These are phyloP conservation scores for Pelecanus crispus DNA, from an alignment of 2,113 vertebrate species.

Conservation along the genomic window DNA sequence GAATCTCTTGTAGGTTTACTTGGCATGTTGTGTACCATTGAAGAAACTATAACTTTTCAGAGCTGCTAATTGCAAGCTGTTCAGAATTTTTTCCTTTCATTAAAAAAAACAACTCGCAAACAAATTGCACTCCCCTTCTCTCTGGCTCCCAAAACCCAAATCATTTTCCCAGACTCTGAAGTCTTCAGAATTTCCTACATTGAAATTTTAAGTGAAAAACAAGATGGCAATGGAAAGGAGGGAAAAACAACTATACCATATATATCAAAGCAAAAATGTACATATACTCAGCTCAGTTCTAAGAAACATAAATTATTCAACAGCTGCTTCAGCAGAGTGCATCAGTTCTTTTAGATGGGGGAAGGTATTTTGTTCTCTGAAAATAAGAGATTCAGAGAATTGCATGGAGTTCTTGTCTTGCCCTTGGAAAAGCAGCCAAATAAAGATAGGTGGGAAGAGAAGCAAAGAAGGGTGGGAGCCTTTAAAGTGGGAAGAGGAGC, in stretches of 20 bases:
- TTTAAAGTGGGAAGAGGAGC: neutral
- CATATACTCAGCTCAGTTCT: neutral
- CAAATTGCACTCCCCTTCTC: neutral
- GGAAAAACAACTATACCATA: neutral
- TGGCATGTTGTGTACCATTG: neutral
- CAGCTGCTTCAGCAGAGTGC: constrained; percentile 2
- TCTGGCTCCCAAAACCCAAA: neutral
- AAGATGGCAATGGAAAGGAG: neutral
- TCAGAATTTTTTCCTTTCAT: constrained; percentile 26
- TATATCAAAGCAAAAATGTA: constrained; percentile 7
- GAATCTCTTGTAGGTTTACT: constrained; percentile 44
- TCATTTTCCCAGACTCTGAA: constrained; percentile 13
- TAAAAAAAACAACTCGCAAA: neutral
- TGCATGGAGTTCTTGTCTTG: neutral
- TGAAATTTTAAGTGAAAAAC: constrained; percentile 27
- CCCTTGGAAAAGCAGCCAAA: constrained; percentile 11
- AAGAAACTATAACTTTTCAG: constrained; percentile 41
- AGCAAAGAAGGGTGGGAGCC: neutral
- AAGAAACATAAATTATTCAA: constrained; percentile 53
- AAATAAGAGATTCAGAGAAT: neutral
- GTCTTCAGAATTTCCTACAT: neutral
- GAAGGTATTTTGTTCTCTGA: neutral
- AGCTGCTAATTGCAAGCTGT: constrained; percentile 40
- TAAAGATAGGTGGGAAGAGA: neutral
- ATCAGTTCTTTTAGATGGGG: neutral